Evolutionary conservation across 2,113 vertebrate genomes (phyloP).

Genomic region (Platysternon megacephalum): DNA sequence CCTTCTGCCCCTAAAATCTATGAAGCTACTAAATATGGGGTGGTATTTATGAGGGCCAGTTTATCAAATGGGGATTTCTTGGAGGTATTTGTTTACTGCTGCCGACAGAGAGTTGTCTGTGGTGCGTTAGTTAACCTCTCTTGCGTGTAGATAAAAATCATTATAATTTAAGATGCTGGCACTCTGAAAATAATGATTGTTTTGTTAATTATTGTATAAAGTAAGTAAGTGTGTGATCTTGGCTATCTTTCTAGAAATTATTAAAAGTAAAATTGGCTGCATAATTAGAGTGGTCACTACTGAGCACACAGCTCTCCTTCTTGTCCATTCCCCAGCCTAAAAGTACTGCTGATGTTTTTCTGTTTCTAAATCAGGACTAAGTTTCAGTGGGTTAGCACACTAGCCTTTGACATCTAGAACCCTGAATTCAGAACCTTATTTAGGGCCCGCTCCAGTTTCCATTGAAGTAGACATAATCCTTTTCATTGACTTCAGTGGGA

Average conservation of each 20-base stretch:
- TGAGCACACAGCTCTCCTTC: background rate
- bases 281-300: background rate
- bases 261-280: background rate
- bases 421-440: background rate
- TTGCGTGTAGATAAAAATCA: background rate
- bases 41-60: background rate
- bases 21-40: background rate
- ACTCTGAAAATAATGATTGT: background rate
- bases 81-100: background rate
- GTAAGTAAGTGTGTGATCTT: constrained; percentile 20
- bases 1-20: background rate
- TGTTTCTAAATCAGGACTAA: background rate
- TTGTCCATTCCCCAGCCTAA: background rate
- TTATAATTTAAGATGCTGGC: constrained; percentile 6
- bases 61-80: background rate
- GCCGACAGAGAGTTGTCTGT: background rate
- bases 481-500: background rate
- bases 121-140: constrained; percentile 1
- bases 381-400: background rate
- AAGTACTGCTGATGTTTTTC: background rate
- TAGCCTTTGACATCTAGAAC: background rate
- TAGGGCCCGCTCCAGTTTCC: background rate
- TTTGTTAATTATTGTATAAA: background rate
- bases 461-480: background rate
- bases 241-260: constrained; percentile 6